A percentile compares a stretch with the other conserved stretches of the same genome.
Conservation (phyloP, 2,113 vertebrate genomes). For the Melanocharis versteri region DNA sequence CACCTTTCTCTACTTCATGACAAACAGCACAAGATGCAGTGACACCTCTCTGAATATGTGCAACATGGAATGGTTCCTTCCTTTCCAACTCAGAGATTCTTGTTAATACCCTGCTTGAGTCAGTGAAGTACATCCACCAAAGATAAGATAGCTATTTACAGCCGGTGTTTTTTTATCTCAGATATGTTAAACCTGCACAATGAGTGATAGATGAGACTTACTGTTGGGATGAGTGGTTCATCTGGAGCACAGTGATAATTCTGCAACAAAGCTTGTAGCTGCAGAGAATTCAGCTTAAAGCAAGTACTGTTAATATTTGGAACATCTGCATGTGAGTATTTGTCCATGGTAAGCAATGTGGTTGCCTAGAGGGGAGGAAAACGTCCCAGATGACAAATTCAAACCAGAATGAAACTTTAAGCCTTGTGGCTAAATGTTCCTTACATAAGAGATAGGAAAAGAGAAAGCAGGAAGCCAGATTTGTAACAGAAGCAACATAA, state of each 20-base stretch:
- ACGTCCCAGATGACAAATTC: not conserved
- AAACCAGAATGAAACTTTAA: not conserved
- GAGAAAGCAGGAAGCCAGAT: not conserved
- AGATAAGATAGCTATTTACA: not conserved
- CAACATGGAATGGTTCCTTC: not conserved
- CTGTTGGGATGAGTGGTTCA: constrained; percentile 93
- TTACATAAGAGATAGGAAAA: not conserved
- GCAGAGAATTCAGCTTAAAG: constrained; percentile 97
- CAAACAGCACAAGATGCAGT: not conserved
- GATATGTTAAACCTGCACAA: not conserved
- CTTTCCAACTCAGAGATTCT: not conserved
- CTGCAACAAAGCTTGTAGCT: constrained; percentile 90
- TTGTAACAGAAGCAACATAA: not conserved
- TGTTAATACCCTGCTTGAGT: not conserved
- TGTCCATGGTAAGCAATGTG: constrained; percentile 97
- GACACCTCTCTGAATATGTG: not conserved
- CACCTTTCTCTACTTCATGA: not conserved
- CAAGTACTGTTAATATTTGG: constrained; percentile 95
- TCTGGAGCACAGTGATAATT: constrained; percentile 97
- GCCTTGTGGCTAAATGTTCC: not conserved
- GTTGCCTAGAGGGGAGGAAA: constrained; percentile 79
- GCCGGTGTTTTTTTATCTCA: not conserved
- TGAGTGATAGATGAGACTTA: constrained; percentile 59
- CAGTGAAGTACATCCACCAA: not conserved
- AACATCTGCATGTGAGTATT: constrained; percentile 90